phyloP scores from a whole-genome alignment of 2,888 invertebrate genomes.

The Camponotus fellah region DNA sequence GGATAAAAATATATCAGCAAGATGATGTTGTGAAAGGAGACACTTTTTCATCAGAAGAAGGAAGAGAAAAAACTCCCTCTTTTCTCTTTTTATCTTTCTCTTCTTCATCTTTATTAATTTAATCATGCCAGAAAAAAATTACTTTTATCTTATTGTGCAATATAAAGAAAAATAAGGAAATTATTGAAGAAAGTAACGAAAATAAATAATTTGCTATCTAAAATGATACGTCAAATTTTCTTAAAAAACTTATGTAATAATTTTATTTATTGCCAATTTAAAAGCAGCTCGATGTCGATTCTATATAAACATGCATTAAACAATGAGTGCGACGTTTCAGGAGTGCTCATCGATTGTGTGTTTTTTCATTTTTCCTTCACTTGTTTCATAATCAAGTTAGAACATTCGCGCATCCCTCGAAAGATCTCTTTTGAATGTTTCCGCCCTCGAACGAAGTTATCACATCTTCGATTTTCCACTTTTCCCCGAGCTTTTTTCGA shows the following conservation, averaged over 20 bases:
- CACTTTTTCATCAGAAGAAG: neutral
- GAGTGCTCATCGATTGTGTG: neutral
- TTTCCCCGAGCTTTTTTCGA: slow-evolving; percentile 21
- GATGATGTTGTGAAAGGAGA: slow-evolving; percentile 41
- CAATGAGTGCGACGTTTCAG: neutral
- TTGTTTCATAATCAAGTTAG: neutral
- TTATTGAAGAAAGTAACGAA: neutral
- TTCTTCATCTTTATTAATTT: neutral
- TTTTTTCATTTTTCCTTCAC: neutral
- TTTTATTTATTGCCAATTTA: neutral
- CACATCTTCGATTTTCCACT: neutral
- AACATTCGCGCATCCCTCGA: neutral
- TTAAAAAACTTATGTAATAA: neutral
- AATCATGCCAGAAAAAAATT: neutral
- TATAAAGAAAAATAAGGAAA: neutral
- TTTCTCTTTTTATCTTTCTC: no score
- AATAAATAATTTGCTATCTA: neutral
- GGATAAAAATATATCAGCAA: slow-evolving; percentile 14
- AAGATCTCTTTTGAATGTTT: neutral
- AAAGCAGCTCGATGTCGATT: neutral
- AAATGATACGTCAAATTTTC: neutral
- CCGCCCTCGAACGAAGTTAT: slow-evolving; percentile 3
- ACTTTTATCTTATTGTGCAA: neutral
- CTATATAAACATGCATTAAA: neutral
- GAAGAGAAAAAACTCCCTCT: neutral